Base-by-base conservation (phyloP, 2,888 invertebrate genomes). In the Lasiommata megera region DNA sequence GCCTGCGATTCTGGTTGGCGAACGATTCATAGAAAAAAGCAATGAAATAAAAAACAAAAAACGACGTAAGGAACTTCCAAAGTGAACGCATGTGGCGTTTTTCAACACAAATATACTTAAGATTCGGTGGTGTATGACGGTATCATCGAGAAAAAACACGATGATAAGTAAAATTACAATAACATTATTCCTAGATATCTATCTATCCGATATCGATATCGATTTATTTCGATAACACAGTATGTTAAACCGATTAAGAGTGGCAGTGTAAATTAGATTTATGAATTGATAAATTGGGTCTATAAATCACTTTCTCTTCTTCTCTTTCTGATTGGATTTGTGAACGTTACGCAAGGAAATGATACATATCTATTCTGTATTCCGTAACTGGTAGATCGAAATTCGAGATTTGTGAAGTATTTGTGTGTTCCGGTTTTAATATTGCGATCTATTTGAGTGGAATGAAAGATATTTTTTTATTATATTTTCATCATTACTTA, bases 251-350 rank as follows among this genome's bases (percentile, higher is more conserved):
- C 7, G 6, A 28, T 43, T 43, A 28, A 9, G 34, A 34, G 34
- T n/a, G n/a, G n/a, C n/a, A n/a, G n/a, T 34, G 34, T 34, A 34
- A 34, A 34, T 34, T 11, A 3, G 11, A 34, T 34, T 34, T 11
- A 34, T 34, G 11, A 11, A 11, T 23, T 23, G 1, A 34, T 34
- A 34, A n/a, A 44, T 28, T 23, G 8, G 14, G 1, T 9, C 28
- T 28, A 28, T 44, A 14, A 28, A 29, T 44, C 28, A 29, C 44
- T 44, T 44, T 44, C 44, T 29, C 28, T 44, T 44, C 23, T n/a
- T 41, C 43, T 44, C 34, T 34, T 34, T 29, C 28, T 12, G 2
- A 14, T 12, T 23, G 2, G 23, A 0, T 29, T 1, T 44, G 12
- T 5, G 44, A 28, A 44, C n/a, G 28, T 29, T 43, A 23, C 12